These are phyloP conservation scores for Rallus crepitans DNA, from an alignment of 2,797 vertebrate genomes.

Conservation along the genomic window DNA sequence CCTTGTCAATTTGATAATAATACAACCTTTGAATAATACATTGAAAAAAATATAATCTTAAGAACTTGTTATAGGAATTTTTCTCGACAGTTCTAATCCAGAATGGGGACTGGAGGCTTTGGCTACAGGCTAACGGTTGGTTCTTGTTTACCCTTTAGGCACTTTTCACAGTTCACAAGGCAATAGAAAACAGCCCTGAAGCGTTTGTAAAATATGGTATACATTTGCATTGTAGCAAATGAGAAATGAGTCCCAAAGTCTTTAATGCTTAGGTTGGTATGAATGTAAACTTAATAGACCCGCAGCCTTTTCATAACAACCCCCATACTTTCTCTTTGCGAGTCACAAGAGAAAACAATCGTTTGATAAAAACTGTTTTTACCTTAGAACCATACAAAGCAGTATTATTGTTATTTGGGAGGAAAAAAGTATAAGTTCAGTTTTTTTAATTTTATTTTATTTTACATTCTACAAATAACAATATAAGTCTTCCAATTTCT, in stretches of 20 bases:
- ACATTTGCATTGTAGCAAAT: constrained; percentile 10
- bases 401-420: neutral
- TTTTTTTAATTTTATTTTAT: neutral
- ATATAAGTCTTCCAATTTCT: neutral
- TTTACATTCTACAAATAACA: neutral
- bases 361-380: neutral
- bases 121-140: neutral
- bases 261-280: neutral
- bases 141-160: constrained; percentile 8
- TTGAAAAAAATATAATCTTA: neutral
- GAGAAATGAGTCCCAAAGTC: neutral
- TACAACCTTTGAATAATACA: neutral
- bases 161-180: constrained; percentile 15
- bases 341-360: constrained; percentile 25
- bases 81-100: neutral
- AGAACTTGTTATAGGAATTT: neutral
- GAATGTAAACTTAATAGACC: constrained; percentile 27
- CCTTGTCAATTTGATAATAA: neutral
- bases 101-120: neutral
- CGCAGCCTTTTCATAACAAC: neutral
- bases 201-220: constrained; percentile 4
- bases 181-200: neutral
- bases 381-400: neutral
- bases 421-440: neutral
- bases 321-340: neutral